Evolutionary conservation across 1,140 invertebrate genomes (phyloP), one percentile per base, ranked within the genome.

Genomic region (Oryzaephilus surinamensis): DNA sequence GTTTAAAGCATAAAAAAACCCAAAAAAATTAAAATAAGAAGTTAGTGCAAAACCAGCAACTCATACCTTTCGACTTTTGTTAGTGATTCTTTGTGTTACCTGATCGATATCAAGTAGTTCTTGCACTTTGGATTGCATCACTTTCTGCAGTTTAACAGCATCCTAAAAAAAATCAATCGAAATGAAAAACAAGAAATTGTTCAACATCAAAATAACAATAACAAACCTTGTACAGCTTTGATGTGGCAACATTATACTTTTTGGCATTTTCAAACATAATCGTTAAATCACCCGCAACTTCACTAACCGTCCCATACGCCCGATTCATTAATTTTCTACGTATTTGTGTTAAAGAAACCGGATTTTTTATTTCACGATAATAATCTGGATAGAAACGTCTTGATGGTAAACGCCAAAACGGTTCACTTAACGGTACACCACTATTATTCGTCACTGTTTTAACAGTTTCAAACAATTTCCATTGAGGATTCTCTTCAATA

Each of bases 261-360:
- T 92, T 93, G 5, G 94, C 93, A 71, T 97, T 98, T 60, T 97
- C 87, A 70, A 98, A 95, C 81, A 99, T 94, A n/a, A 96, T 77
- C 60, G 94, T 94, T 69, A 98, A 76, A 60, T 98, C 95, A 1
- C 80, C 81, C n/a, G 88, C 85, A 36, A 97, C 76, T 63, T 96
- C 88, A 43, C 79, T 84, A 2, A 97, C 66, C 10, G 81, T 87
- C 3, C 76, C 80, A 63, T 97, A 97, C 46, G 79, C 76, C 13
- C 84, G 83, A 56, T 76, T 79, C 63, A 89, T 82, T 14, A 97
- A 76, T 68, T 94, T 95, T 32, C 84, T 81, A 43, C 84, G 77
- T 39, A 99, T 96, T 66, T 97, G 89, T 36, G 81, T 78, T 45
- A 99, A 64, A 0, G 95, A 95, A 46, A 99, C 82, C 0, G 96